A percentile compares a stretch with the other conserved stretches of the same genome.
Conservation (phyloP, 1,140 invertebrate genomes). For the Hyles vespertilio region DNA sequence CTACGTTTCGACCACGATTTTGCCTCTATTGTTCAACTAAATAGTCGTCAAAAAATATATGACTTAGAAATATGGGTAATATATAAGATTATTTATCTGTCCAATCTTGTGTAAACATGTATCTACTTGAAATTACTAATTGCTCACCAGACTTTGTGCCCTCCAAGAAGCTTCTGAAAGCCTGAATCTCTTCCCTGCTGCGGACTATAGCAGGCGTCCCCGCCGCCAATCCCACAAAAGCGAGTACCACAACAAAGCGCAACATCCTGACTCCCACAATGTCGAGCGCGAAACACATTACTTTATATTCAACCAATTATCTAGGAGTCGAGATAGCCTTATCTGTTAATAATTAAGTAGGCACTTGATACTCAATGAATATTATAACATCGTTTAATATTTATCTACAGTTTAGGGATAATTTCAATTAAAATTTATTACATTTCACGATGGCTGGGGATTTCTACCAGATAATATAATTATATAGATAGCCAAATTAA, state of each 20-base stretch:
- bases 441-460: no score
- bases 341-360: slow-evolving; percentile 7
- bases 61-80: no score
- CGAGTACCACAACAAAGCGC: slow-evolving; percentile 28
- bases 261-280: slow-evolving; percentile 32
- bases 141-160: slow-evolving; percentile 32
- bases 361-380: not conserved
- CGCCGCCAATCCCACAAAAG: slow-evolving; percentile 26
- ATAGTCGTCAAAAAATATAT: no score
- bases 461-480: no score
- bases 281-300: slow-evolving; percentile 2
- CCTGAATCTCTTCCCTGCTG: slow-evolving; percentile 44
- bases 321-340: not conserved
- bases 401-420: no score
- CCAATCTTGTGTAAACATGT: no score
- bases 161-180: slow-evolving; percentile 47
- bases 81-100: no score
- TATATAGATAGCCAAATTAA: no score
- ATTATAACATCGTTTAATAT: no score
- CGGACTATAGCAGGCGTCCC: slow-evolving; percentile 38
- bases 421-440: no score
- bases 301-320: slow-evolving; percentile 5
- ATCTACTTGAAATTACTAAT: slow-evolving; percentile 5
- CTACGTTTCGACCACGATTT: no score
- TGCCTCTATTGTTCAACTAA: no score